Conservation (phyloP, 2,797 vertebrate species). For the Lateolabrax maculatus region DNA sequence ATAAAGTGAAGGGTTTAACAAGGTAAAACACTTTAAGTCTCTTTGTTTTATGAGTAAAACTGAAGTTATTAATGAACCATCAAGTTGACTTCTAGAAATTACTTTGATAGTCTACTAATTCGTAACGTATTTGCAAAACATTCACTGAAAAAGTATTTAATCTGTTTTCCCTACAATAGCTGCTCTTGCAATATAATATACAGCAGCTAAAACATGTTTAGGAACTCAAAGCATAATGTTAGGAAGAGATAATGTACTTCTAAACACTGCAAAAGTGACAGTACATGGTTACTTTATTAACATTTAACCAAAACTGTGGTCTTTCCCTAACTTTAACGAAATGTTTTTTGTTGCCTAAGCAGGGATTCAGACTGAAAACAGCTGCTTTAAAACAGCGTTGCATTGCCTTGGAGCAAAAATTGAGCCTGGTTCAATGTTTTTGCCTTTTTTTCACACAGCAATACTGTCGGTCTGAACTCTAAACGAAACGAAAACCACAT, state of each 20-base stretch:
- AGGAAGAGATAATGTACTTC: background rate
- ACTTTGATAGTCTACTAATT: background rate
- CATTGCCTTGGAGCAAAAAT: too few species aligned
- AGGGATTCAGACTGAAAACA: background rate
- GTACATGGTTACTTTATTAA: background rate
- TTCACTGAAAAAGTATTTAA: too few species aligned
- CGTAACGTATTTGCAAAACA: background rate
- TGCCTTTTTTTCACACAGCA: too few species aligned
- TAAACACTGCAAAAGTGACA: background rate
- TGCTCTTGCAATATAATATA: background rate
- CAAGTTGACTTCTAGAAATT: background rate
- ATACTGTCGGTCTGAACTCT: too few species aligned
- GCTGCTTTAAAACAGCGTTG: background rate
- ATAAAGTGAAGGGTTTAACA: slow-evolving; percentile 6
- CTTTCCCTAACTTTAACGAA: background rate
- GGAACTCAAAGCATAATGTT: background rate
- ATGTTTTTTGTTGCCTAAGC: background rate
- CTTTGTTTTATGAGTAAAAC: background rate
- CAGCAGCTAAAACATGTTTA: background rate
- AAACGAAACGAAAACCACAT: too few species aligned
- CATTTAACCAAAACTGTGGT: background rate
- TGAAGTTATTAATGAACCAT: background rate
- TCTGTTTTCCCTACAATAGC: background rate
- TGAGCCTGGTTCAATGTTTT: too few species aligned
- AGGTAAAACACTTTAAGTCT: background rate